Evolutionary conservation across 2,113 vertebrate genomes (phyloP).

Genomic region (Albula goreensis): DNA sequence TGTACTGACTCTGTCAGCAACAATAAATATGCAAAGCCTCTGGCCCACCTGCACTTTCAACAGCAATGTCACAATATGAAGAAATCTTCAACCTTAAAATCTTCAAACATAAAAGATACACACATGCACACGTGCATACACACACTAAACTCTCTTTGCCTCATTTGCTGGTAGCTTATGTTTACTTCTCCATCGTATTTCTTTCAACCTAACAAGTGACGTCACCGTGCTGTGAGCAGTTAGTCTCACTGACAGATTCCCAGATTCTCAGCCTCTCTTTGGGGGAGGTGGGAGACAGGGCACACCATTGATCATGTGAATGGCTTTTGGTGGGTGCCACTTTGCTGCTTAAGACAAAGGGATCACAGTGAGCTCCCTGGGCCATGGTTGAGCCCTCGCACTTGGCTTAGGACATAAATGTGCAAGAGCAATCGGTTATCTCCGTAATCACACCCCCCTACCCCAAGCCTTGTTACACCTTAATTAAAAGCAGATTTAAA

Average conservation of each 20-base stretch:
- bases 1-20: no score
- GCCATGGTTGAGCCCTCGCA: slow-evolving; percentile 4
- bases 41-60: no score
- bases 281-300: background rate
- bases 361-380: background rate
- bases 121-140: no score
- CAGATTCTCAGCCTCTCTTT: background rate
- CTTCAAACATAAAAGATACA: no score
- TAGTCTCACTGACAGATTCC: no score
- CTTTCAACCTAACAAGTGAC: no score
- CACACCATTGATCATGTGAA: background rate
- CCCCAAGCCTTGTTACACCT: slow-evolving; percentile 19
- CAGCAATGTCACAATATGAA: no score
- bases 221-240: no score
- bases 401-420: slow-evolving; percentile 43
- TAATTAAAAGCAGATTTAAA: slow-evolving; percentile 29
- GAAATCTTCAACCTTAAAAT: no score
- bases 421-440: slow-evolving; percentile 41
- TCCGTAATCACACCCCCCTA: slow-evolving; percentile 23
- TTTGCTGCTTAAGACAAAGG: background rate
- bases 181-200: no score
- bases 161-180: no score
- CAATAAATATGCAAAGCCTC: background rate
- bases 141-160: no score
- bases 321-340: background rate